phyloP scores from a whole-genome alignment of 2,888 invertebrate species.

The Chymomyza procnemis region DNA sequence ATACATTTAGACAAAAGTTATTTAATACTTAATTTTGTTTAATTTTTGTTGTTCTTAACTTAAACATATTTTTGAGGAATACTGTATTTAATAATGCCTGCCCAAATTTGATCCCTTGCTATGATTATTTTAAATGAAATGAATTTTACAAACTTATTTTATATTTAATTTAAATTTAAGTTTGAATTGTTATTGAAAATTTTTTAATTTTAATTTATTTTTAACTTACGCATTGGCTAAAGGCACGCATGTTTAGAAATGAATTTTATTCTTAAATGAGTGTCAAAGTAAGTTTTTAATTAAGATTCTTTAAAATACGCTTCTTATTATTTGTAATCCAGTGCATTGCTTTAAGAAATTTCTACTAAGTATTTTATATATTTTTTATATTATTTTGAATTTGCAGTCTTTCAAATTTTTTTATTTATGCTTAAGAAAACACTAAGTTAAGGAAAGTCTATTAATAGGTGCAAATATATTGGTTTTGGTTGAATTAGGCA shows the following conservation, averaged over 20 bases:
- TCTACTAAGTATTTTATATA: neutral
- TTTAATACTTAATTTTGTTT: neutral
- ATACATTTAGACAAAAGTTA: neutral
- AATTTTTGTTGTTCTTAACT: slow-evolving; percentile 11
- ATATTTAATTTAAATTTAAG: slow-evolving; percentile 24
- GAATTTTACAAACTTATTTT: neutral
- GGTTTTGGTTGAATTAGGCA: slow-evolving; percentile 5
- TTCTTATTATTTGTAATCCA: neutral
- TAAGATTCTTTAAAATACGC: neutral
- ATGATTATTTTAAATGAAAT: slow-evolving; percentile 10
- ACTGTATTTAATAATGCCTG: slow-evolving; percentile 37
- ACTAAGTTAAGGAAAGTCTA: neutral
- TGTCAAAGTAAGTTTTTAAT: neutral
- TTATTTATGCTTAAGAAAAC: slow-evolving; percentile 3
- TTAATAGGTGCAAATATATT: slow-evolving; percentile 18
- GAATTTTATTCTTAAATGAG: slow-evolving; percentile 13
- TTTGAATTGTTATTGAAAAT: slow-evolving; percentile 22
- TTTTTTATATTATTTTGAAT: neutral
- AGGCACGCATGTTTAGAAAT: slow-evolving; percentile 45
- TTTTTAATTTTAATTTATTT: slow-evolving; percentile 9
- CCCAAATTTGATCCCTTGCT: slow-evolving; percentile 37
- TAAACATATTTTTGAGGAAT: slow-evolving; percentile 30
- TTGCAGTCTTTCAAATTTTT: neutral
- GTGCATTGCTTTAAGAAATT: neutral
- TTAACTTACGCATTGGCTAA: slow-evolving; percentile 35